A percentile compares a stretch with the other conserved stretches of the same genome.
Conservation (phyloP, 2,888 invertebrate genomes). For the Oithona nana region DNA sequence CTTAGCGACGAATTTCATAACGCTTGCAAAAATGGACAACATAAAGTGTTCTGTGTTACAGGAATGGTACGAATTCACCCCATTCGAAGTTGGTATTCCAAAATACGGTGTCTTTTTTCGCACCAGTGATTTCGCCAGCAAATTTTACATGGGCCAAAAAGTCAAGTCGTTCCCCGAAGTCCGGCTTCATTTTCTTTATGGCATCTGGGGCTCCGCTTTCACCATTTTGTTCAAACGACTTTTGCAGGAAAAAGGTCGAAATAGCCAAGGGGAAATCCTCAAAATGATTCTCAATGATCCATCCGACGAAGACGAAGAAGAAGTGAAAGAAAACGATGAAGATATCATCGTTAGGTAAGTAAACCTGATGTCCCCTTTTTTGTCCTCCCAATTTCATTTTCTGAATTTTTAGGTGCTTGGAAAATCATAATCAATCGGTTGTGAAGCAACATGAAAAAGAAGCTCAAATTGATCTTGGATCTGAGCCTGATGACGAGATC, state of each 20-base stretch:
- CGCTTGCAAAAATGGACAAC: neutral
- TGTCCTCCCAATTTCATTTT: no score
- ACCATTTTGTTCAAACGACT: slow-evolving; percentile 30
- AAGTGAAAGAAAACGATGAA: neutral
- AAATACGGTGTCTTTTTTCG: slow-evolving; percentile 32
- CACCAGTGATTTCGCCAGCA: slow-evolving; percentile 28
- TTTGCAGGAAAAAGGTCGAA: slow-evolving; percentile 26
- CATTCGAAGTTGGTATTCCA: slow-evolving; percentile 31
- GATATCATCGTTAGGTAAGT: no score
- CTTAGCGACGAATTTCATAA: neutral
- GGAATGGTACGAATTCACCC: slow-evolving; percentile 34
- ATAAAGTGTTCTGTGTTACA: slow-evolving; percentile 17
- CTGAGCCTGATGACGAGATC: no score
- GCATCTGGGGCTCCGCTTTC: slow-evolving; percentile 33
- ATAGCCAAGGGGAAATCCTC: slow-evolving; percentile 20
- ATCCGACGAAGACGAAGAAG: neutral
- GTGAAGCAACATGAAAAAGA: no score
- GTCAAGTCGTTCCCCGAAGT: slow-evolving; percentile 27
- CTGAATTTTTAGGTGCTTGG: no score
- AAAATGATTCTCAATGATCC: slow-evolving; percentile 14
- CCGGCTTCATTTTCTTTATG: slow-evolving; percentile 31
- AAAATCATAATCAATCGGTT: no score
- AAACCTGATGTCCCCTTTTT: no score
- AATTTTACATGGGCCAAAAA: slow-evolving; percentile 28
- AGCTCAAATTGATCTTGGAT: no score